These are phyloP conservation scores for Todiramphus saurophagus DNA, from an alignment of 2,113 vertebrate species.

Conservation along the genomic window DNA sequence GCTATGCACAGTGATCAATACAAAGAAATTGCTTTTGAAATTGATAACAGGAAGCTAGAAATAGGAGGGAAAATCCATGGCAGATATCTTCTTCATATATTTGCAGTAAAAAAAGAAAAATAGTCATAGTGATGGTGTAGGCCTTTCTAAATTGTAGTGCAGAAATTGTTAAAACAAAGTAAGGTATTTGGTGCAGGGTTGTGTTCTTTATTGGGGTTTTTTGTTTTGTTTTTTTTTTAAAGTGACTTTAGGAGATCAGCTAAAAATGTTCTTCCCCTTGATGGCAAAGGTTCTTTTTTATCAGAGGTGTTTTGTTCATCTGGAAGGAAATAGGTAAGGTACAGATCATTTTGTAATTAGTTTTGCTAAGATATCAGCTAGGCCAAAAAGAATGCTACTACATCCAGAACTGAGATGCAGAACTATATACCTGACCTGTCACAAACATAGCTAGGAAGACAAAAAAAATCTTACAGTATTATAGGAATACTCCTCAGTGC, in stretches of 20 bases:
- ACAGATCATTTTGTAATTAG: neutral
- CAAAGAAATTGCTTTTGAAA: neutral
- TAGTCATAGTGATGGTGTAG: neutral
- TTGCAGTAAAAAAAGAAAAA: neutral
- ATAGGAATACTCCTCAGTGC: neutral
- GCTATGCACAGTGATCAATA: neutral
- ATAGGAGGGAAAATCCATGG: neutral
- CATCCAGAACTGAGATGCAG: neutral
- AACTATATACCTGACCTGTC: too few species aligned
- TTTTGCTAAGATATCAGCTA: neutral
- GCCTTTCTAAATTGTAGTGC: neutral
- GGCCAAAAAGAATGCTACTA: neutral
- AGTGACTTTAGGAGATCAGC: neutral
- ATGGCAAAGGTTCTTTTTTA: neutral
- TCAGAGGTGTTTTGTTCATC: neutral
- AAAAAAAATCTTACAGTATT: neutral
- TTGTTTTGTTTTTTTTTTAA: neutral
- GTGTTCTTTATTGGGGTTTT: neutral
- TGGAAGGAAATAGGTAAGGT: neutral
- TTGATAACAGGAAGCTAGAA: neutral
- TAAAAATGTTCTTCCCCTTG: neutral
- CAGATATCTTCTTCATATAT: neutral
- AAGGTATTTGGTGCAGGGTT: neutral
- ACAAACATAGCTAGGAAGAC: neutral
- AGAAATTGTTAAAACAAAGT: neutral